Percentiles rank a stretch among this genome's conserved stretches.
Evolutionary conservation across 1,140 invertebrate species (phyloP).

Genomic region (Melipona quadrifasciata): DNA sequence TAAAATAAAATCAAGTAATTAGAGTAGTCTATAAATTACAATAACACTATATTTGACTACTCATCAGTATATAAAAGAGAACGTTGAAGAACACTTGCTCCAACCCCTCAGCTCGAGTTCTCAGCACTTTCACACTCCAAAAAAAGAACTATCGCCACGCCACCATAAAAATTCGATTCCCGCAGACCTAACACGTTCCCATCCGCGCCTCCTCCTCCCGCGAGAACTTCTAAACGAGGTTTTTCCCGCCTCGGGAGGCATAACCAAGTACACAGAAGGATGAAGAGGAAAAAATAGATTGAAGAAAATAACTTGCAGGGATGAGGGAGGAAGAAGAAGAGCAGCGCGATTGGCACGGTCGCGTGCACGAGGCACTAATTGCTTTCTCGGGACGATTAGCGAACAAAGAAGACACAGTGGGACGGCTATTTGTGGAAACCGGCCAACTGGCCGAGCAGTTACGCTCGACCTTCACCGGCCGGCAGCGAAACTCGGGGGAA

Average conservation of each 20-base stretch:
- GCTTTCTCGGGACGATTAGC: constrained; percentile 60
- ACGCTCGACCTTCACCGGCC: constrained; percentile 64
- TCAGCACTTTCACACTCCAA: not conserved
- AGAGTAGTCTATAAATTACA: no score
- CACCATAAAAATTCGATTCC: not conserved
- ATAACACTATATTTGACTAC: no score
- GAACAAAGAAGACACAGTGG: constrained; percentile 64
- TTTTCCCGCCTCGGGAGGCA: not conserved
- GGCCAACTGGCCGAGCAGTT: constrained; percentile 55
- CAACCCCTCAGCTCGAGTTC: not conserved
- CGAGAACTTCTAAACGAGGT: not conserved
- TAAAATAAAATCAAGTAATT: no score
- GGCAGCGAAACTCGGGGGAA: constrained; percentile 50
- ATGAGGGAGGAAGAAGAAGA: not conserved
- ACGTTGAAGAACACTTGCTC: not conserved
- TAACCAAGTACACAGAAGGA: not conserved
- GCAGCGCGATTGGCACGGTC: not conserved
- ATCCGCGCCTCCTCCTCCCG: not conserved
- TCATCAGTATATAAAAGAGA: no score
- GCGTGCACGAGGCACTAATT: constrained; percentile 50
- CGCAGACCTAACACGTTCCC: not conserved
- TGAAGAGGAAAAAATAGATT: not conserved
- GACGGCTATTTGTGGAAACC: constrained; percentile 66
- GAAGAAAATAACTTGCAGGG: not conserved
- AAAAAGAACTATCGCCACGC: not conserved